Evolutionary conservation across 2,113 vertebrate genomes (phyloP).

Genomic region (Pseudopodoces humilis): DNA sequence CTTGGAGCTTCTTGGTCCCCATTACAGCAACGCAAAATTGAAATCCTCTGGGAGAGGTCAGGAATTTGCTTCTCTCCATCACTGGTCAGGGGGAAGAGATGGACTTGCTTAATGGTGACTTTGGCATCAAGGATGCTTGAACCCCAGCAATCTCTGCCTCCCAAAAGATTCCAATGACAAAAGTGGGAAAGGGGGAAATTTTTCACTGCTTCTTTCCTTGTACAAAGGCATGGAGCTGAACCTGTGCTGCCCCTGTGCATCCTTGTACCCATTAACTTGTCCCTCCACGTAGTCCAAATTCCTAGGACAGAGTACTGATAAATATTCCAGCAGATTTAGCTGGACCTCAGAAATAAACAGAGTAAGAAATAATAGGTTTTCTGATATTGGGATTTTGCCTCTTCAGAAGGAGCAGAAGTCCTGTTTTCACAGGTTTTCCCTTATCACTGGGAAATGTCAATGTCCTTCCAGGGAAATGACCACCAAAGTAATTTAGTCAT

Average conservation of each 20-base stretch:
- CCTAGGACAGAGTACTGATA: neutral
- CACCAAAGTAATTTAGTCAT: neutral
- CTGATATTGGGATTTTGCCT: neutral
- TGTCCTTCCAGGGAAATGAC: neutral
- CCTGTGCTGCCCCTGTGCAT: neutral
- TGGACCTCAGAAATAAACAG: neutral
- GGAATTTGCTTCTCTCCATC: neutral
- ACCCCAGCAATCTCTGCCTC: neutral
- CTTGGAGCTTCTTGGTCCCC: neutral
- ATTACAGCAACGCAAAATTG: neutral
- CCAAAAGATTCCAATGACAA: neutral
- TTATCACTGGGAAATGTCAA: rapidly evolving
- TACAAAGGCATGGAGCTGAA: neutral
- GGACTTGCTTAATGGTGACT: rapidly evolving
- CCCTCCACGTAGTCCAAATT: neutral
- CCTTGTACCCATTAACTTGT: neutral
- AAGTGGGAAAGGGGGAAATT: neutral
- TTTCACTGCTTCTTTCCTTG: neutral
- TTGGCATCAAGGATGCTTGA: neutral
- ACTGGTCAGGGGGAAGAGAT: neutral
- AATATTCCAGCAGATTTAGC: neutral
- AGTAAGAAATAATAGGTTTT: neutral
- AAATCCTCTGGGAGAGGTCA: neutral
- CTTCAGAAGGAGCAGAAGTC: neutral
- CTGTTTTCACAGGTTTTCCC: neutral